Base-by-base conservation (phyloP, 2,888 invertebrate genomes). In the Pachliopta kotzebuea region DNA sequence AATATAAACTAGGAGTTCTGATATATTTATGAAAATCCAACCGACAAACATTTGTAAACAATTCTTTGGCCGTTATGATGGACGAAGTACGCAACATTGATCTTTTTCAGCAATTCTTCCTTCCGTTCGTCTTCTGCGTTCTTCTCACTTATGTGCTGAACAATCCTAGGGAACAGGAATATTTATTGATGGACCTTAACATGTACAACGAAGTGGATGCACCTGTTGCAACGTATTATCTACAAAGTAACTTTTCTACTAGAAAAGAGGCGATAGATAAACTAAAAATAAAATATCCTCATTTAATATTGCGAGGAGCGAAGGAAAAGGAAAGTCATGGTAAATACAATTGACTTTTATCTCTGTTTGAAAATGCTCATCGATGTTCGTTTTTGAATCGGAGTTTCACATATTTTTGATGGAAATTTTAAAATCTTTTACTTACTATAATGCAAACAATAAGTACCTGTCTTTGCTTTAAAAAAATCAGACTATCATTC, bases 41-140 rank as follows among this genome's bases (percentile, higher is more conserved):
- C n/a, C n/a, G n/a, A n/a, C n/a, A n/a, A n/a, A n/a, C n/a, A n/a
- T 2, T 14, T 14, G 37, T 14, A 11, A 14, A 37, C 11, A 11
- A 2, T 2, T 17, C 11, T 37, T 4, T 37, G 11, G 14, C 14
- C 11, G 14, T 37, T 37, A 4, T 37, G 14, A 37, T 11, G 11
- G 37, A 11, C 11, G 37, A 37, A 1, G 14, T 14, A 37, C 37
- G 14, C 14, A 37, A 37, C 11, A 31, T 37, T 37, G 11, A 37
- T 31, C 42, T 62, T 6, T 70, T 68, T 20, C 65, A 71, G 71
- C 70, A 71, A 69, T 52, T 69, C 50, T 7, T 69, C 7, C 24
- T 68, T 26, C 71, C 71, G 11, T 53, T 66, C n/a, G 20, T 54
- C 18, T 52, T 67, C 29, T 64, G 63, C 55, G 50, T 60, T 6